A percentile compares a stretch with the other conserved stretches of the same genome.
Conservation (phyloP, 2,888 invertebrate genomes). For the Eristalis tenax region DNA sequence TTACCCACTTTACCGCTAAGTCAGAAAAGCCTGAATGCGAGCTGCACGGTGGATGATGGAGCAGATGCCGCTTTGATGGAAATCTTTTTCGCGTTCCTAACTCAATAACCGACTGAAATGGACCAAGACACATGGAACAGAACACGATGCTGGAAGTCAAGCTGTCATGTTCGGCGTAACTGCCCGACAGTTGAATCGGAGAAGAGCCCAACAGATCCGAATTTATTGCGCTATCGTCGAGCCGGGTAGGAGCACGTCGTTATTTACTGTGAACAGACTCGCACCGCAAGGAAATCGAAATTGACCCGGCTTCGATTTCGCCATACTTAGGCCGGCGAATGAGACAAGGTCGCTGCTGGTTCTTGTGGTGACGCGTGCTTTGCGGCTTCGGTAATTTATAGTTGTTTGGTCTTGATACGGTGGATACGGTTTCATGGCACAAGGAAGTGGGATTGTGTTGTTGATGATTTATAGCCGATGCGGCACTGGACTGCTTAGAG, state of each 20-base stretch:
- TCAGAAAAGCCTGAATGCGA: neutral
- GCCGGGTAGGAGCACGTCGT: neutral
- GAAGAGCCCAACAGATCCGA: neutral
- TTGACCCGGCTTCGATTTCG: conserved; percentile 50
- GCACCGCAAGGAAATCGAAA: conserved; percentile 62
- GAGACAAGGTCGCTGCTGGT: conserved; percentile 18
- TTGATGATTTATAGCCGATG: neutral
- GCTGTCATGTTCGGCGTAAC: conserved; percentile 11
- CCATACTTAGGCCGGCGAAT: conserved; percentile 15
- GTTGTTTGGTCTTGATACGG: neutral
- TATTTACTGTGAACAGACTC: neutral
- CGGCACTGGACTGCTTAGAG: neutral
- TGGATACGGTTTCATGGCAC: neutral
- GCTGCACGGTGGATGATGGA: neutral
- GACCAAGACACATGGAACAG: conserved; percentile 28
- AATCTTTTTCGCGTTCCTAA: conserved; percentile 63
- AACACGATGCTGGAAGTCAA: conserved; percentile 41
- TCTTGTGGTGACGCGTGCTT: neutral
- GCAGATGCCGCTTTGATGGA: neutral
- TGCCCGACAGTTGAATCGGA: conserved; percentile 19
- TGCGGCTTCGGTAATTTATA: neutral
- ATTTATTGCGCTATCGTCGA: neutral
- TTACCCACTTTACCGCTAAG: neutral
- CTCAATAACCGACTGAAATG: conserved; percentile 61
- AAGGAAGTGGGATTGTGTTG: neutral